phyloP scores from a whole-genome alignment of 2,113 vertebrate genomes.

The Antechinus stuartii region DNA sequence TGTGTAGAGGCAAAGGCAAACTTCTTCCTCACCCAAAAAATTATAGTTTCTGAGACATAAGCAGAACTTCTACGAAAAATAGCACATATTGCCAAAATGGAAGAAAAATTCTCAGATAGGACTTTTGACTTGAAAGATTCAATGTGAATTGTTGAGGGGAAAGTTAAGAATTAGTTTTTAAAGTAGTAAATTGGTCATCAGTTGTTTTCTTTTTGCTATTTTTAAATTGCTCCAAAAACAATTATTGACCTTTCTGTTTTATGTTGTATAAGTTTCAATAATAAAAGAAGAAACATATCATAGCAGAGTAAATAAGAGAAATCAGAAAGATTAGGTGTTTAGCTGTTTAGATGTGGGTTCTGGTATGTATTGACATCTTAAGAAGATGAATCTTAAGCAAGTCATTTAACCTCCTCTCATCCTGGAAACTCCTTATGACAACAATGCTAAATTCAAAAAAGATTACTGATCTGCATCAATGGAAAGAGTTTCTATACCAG shows the following conservation, averaged over 20 bases:
- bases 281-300: no score
- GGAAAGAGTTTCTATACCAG: background rate
- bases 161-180: background rate
- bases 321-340: background rate
- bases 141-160: background rate
- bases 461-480: background rate
- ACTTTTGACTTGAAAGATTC: background rate
- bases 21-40: background rate
- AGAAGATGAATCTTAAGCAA: no score
- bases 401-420: background rate
- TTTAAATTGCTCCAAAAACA: background rate
- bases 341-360: background rate
- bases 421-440: background rate
- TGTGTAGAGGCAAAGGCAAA: constrained; percentile 1
- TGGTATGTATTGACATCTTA: background rate
- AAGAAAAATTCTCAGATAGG: background rate
- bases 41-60: background rate
- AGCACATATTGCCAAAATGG: no score
- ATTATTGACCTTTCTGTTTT: background rate
- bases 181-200: background rate
- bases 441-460: background rate
- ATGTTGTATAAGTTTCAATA: background rate
- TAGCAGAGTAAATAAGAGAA: background rate
- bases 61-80: background rate
- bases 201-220: background rate